Base-by-base conservation (phyloP, 2,888 invertebrate genomes). In the Calameuta idolon region DNA sequence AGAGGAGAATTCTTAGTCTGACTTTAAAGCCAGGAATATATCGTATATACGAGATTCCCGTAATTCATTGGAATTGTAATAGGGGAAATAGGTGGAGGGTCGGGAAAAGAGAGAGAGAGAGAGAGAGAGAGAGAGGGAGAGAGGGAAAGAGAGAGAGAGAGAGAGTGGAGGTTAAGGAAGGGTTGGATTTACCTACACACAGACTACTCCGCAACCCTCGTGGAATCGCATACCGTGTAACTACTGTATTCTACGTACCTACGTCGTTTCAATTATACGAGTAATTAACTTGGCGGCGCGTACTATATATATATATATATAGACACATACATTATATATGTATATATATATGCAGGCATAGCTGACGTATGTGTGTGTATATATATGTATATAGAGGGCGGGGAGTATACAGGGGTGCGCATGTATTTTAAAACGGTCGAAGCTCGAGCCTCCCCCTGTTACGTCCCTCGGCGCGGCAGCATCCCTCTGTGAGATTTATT, bases 241-340 rank as follows among this genome's bases (percentile, higher is more conserved):
- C 55, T 55, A 78, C 76, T 73, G 55, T 73, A 74, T 79, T 81
- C 82, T 55, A 79, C 86, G 81, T 83, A 89, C 89, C 90, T 90
- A 90, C 89, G 86, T 85, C 89, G 90, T 89, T 90, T 90, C 89
- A 90, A 90, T 90, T 90, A 90, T 73, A 86, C 81, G 75, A 68
- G 40, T 74, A 74, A 34, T 74, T 74, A 74, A 74, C 74, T 34
- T 34, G 34, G 34, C 3, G 74, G 74, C 15, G 71, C 31, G 71
- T 71, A 71, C 71, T 31, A 34, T 71, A 71, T 71, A 71, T 71
- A 71, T 71, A 71, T 71, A 69, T 30, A 69, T 15, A 69, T 12
- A 69, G 15, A 71, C 12, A 71, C 33, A 12, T 30, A 69, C 69
- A 12, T 1, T 33, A 33, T 69, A 69, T 11, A 12, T 71, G 11